These are phyloP conservation scores for Tinea pellionella DNA, from an alignment of 2,888 invertebrate species.

Conservation along the genomic window DNA sequence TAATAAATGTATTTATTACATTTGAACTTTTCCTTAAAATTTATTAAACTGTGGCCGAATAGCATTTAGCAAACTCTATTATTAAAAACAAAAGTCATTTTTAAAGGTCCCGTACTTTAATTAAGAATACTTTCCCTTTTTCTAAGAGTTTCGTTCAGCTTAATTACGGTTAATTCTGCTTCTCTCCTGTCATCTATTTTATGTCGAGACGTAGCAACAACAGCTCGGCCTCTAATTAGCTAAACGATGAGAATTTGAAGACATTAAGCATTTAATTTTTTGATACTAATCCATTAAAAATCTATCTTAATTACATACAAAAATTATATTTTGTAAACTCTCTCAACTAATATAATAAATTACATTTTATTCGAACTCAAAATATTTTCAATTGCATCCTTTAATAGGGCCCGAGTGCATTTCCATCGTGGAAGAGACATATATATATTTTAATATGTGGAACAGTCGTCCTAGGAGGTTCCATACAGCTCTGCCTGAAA, in stretches of 20 bases:
- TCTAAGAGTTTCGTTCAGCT: conserved; percentile 43
- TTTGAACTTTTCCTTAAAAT: neutral
- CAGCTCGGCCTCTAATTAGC: conserved; percentile 36
- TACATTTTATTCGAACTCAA: neutral
- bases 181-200: conserved; percentile 39
- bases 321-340: too few species aligned
- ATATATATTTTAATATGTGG: neutral
- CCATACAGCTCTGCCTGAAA: conserved; percentile 31
- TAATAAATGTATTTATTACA: too few species aligned
- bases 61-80: neutral
- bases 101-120: conserved; percentile 39
- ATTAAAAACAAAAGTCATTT: conserved; percentile 46
- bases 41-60: neutral
- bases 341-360: too few species aligned
- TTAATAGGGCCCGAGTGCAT: neutral
- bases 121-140: conserved; percentile 43
- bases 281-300: neutral
- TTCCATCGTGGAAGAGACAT: neutral
- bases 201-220: conserved; percentile 31
- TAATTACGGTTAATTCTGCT: conserved; percentile 48
- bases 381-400: neutral
- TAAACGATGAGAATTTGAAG: conserved; percentile 30
- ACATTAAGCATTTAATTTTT: conserved; percentile 25
- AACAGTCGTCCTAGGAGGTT: conserved; percentile 11
- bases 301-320: too few species aligned